phyloP scores from a whole-genome alignment of 1,140 invertebrate genomes.

The Dysdera silvatica region DNA sequence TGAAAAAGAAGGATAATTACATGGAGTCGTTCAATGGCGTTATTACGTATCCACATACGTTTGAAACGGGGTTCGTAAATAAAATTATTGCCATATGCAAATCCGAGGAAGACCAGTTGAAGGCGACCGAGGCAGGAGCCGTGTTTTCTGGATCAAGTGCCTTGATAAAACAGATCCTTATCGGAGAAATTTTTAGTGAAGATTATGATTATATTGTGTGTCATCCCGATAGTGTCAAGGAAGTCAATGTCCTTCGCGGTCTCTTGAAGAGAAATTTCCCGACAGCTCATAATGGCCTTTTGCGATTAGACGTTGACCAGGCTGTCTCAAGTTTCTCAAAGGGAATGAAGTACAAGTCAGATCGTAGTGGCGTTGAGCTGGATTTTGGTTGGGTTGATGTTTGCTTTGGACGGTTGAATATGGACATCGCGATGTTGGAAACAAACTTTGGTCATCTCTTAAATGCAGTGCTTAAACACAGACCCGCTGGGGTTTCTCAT shows the following conservation, averaged over 20 bases:
- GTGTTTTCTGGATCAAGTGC: conserved; percentile 21
- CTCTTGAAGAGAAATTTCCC: conserved; percentile 68
- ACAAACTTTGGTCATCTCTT: conserved; percentile 53
- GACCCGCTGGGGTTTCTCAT: neutral
- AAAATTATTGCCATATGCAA: conserved; percentile 31
- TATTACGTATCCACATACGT: conserved; percentile 28
- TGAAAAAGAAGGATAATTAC: conserved; percentile 45
- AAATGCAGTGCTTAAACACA: conserved; percentile 17
- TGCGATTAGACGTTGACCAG: conserved; percentile 53
- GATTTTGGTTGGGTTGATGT: conserved; percentile 60
- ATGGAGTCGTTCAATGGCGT: conserved; percentile 24
- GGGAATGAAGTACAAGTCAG: conserved; percentile 58
- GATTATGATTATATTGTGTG: conserved; percentile 66
- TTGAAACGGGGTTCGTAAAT: conserved; percentile 8
- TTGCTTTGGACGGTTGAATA: conserved; percentile 61
- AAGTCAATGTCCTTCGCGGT: conserved; percentile 61
- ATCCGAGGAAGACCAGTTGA: conserved; percentile 26
- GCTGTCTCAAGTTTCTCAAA: conserved; percentile 55
- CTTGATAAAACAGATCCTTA: conserved; percentile 43
- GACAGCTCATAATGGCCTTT: conserved; percentile 53
- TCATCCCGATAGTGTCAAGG: conserved; percentile 66
- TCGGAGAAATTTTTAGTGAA: conserved; percentile 55
- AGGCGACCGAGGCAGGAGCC: conserved; percentile 32
- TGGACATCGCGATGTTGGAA: conserved; percentile 59
- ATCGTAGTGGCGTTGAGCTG: conserved; percentile 56